Base-by-base conservation (phyloP, 2,888 invertebrate genomes). In the Nemotelus pantherinus region DNA sequence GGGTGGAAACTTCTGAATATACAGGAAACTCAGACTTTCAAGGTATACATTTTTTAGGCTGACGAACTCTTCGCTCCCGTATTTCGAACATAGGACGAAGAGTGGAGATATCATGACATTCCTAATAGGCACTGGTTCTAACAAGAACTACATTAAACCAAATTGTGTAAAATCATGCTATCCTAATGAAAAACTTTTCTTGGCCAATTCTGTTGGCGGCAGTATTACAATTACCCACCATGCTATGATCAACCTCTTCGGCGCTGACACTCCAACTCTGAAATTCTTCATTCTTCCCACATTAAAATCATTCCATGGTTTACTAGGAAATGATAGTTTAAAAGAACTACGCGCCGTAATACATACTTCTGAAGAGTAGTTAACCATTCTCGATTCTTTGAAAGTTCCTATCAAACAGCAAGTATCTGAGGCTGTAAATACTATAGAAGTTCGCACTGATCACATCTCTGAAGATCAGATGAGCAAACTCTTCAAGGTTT, bases 221-320 rank as follows among this genome's bases (percentile, higher is more conserved):
- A 72, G 47, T 47, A 75, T 78, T 45, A 25, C 78, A 79, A 76
- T 79, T n/a, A 79, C 77, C n/a, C 79, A 79, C 39, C 77, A 78
- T 43, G 75, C 79, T 1, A 25, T 74, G 10, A 50, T 79, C n/a
- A 76, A 79, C 71, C 70, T 79, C n/a, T 80, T 80, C 58, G 77
- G 78, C 39, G 47, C 53, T 57, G 53, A 45, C 2, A 10, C 57
- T 4, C 50, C 63, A 55, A 78, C 75, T 9, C n/a, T 79, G n/a
- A 77, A 80, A 78, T 79, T 80, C 6, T 79, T 77, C 45, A 68
- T 79, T 39, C 45, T 79, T 45, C 78, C 78, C 3, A 79, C 68
- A 5, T 48, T 80, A n/a, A 78, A 55, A 10, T 55, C 77, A n/a
- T 80, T 80, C 25, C 60, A 80, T 65, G 79, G 78, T 2, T 77